These are phyloP conservation scores for Muscicapa comitata DNA, from an alignment of 2,797 vertebrate genomes.

Conservation along the genomic window DNA sequence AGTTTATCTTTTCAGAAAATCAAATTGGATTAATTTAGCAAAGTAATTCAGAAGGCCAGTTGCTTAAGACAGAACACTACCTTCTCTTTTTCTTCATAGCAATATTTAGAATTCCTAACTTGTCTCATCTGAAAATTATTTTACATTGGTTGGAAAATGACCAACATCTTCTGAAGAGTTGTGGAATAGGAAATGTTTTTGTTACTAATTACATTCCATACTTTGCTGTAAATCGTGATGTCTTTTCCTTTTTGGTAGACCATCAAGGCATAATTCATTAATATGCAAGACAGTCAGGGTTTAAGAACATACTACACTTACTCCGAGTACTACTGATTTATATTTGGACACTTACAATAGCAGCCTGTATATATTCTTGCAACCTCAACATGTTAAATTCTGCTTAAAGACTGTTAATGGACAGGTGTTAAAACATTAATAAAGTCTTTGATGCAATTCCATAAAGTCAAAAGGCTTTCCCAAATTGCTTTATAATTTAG, in stretches of 20 bases:
- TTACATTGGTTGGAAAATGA: neutral
- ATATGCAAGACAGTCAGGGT: neutral
- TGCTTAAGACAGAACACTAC: neutral
- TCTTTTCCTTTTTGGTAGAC: neutral
- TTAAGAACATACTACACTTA: slow-evolving; percentile 24
- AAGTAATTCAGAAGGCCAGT: neutral
- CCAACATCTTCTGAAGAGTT: neutral
- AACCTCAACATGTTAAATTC: neutral
- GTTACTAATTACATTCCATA: neutral
- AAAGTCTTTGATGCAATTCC: slow-evolving; percentile 18
- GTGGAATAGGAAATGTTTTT: neutral
- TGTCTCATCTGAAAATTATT: neutral
- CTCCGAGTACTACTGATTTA: slow-evolving; percentile 1
- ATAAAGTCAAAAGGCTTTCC: neutral
- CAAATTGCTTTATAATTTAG: slow-evolving; percentile 36
- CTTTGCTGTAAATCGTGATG: neutral
- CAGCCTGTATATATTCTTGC: neutral
- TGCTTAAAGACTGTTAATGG: neutral
- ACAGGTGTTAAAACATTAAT: slow-evolving; percentile 20
- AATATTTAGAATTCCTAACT: neutral
- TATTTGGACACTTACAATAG: neutral
- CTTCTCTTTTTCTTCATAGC: neutral
- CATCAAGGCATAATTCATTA: neutral
- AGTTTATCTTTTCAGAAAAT: neutral
- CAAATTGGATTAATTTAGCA: neutral